Evolutionary conservation across 2,113 vertebrate genomes (phyloP).

Genomic region (Limanda limanda): DNA sequence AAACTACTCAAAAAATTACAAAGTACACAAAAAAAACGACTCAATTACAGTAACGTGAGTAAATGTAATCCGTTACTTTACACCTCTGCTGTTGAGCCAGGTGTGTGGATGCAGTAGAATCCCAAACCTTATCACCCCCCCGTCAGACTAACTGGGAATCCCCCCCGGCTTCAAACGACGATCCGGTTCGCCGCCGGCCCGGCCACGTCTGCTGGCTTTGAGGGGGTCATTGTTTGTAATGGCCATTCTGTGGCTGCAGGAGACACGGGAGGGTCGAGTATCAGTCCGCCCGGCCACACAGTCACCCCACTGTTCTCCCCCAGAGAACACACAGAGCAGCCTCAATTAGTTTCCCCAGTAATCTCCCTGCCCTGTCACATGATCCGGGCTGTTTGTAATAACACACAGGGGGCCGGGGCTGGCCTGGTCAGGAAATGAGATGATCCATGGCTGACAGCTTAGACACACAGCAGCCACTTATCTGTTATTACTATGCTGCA

Average conservation of each 20-base stretch:
- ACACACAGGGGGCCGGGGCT: conserved; percentile 66
- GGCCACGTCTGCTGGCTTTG: conserved; percentile 59
- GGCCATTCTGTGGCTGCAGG: conserved; percentile 66
- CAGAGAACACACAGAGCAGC: conserved; percentile 59
- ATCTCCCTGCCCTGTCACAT: conserved; percentile 66
- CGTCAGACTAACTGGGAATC: conserved; percentile 37
- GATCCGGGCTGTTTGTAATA: conserved; percentile 73
- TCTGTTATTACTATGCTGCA: conserved; percentile 70
- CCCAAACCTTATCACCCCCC: conserved; percentile 14
- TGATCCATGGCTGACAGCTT: conserved; percentile 77
- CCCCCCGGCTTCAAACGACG: conserved; percentile 60
- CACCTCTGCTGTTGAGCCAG: conserved; percentile 55
- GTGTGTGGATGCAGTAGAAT: conserved; percentile 46
- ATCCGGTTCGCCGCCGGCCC: conserved; percentile 36
- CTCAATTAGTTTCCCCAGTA: conserved; percentile 65
- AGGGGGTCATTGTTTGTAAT: conserved; percentile 75
- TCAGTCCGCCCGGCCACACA: conserved; percentile 73
- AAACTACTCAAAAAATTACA: too few relatives aligned
- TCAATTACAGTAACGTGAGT: too few relatives aligned
- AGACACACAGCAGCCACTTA: conserved; percentile 73
- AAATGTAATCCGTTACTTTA: too few relatives aligned
- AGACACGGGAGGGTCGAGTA: conserved; percentile 64
- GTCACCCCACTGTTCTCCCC: conserved; percentile 72
- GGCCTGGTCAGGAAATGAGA: conserved; percentile 77
- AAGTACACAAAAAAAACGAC: too few relatives aligned